Evolutionary conservation across 2,797 vertebrate species (phyloP), one percentile per base, ranked within the genome.

Genomic region (Rhinella marina): DNA sequence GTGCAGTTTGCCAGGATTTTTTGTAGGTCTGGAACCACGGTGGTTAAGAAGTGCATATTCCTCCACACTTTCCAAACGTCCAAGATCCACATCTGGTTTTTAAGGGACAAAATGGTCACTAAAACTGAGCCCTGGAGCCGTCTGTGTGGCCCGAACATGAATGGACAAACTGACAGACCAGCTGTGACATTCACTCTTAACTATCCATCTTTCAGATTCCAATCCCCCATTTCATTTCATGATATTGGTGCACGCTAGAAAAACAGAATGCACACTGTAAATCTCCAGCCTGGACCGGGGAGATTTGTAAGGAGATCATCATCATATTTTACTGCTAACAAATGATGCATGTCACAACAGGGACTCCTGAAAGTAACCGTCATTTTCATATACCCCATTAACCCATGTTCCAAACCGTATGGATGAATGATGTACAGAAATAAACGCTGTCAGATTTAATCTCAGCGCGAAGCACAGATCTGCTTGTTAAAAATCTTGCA

Each of bases 261-360:
- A 41, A 41, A 23, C 17, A 48, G 68, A 25, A 23, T 73, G 10
- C 9, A 41, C 21, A 41, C 32, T 73, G 70, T 41, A 70, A 73
- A 73, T 48, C 70, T 72, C 21, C 29, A 2, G 29, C 68, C 1
- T 7, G 21, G 32, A 23, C 17, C 70, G 23, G 17, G 11, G 70
- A 48, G 70, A 73, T 73, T 32, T 48, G 29, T 41, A 72, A 32
- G 32, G 5, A 21, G 19, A 73, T 73, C 70, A 21, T 73, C 70
- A 19, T 48, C 32, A 48, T 73, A 73, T 73, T 73, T 73, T 73
- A 73, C 70, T 48, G 70, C 32, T 73, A 48, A 70, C 27, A 29
- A 48, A 73, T 73, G 32, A 48, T 48, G 70, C 70, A 48, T 41
- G 70, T 41, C 70, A 41, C 70, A 10, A 48, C 23, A 41, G 32